A percentile compares a stretch with the other conserved stretches of the same genome.
phyloP scores from a whole-genome alignment of 2,888 invertebrate species.

The Tipula helvola region DNA sequence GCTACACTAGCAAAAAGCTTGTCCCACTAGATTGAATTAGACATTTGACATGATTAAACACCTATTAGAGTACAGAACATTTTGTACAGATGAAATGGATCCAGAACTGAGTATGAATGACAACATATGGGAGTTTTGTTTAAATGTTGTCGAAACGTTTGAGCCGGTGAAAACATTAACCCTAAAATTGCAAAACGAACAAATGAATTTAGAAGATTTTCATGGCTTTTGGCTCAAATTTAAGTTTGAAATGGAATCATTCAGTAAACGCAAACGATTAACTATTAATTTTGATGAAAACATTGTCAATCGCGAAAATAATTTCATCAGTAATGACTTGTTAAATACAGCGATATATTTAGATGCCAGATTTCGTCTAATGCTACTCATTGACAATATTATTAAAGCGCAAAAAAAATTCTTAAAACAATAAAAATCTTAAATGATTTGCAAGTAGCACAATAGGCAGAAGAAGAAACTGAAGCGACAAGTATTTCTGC shows the following conservation, averaged over 20 bases:
- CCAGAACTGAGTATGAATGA: neutral
- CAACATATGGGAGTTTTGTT: neutral
- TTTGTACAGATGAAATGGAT: neutral
- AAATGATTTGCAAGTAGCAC: no score
- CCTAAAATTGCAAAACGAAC: neutral
- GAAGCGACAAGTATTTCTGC: no score
- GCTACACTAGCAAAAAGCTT: no score
- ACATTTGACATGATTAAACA: neutral
- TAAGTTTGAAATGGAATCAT: neutral
- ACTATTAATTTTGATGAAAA: no score
- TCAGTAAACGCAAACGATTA: neutral
- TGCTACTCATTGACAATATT: no score
- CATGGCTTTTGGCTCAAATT: neutral
- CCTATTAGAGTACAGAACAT: neutral
- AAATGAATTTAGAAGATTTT: conserved; percentile 7
- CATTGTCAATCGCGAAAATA: no score
- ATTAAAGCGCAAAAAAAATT: no score
- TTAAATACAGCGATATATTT: no score
- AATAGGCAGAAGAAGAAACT: no score
- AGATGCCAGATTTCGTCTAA: no score
- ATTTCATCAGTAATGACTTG: no score
- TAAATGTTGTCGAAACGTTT: neutral
- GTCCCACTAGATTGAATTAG: neutral
- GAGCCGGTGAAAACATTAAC: neutral
- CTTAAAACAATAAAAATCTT: no score